Evolutionary conservation across 2,113 vertebrate species (phyloP).

Genomic region (Salvator merianae): DNA sequence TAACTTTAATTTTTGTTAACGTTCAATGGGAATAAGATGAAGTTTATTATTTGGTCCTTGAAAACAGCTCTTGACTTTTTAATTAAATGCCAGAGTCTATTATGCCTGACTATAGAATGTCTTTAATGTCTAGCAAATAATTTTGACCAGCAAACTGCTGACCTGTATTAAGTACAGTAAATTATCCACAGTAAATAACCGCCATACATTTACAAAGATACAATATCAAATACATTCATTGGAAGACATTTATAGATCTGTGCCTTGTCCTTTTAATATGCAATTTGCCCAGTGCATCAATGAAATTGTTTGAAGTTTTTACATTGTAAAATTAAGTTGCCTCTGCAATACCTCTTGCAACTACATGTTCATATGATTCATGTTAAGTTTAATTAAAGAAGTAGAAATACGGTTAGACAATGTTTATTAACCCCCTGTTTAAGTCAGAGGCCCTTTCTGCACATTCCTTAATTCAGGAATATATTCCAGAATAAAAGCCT

Average conservation of each 20-base stretch:
- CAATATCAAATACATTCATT: constrained; percentile 39
- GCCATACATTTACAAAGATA: constrained; percentile 31
- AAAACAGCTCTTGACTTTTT: constrained; percentile 59
- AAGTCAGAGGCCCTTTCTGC: not conserved
- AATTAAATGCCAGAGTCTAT: constrained; percentile 67
- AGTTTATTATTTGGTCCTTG: constrained; percentile 56
- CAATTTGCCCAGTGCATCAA: constrained; percentile 39
- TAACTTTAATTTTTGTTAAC: constrained; percentile 58
- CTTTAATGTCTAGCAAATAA: constrained; percentile 65
- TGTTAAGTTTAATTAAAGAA: constrained; percentile 47
- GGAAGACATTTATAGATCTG: constrained; percentile 46
- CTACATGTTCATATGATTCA: constrained; percentile 45
- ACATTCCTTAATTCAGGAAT: not conserved
- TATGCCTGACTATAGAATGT: constrained; percentile 47
- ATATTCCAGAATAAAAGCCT: too few species aligned
- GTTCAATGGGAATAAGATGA: constrained; percentile 60
- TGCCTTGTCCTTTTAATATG: constrained; percentile 58
- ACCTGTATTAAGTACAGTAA: constrained; percentile 41
- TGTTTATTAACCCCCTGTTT: not conserved
- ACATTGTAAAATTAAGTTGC: constrained; percentile 50
- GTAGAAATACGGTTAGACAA: not conserved
- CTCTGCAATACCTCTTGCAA: constrained; percentile 33
- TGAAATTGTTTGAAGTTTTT: constrained; percentile 48
- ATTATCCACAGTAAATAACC: constrained; percentile 58
- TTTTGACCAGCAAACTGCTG: constrained; percentile 40